Base-by-base conservation (phyloP, 2,888 invertebrate genomes). In the Acrobasis repandana region DNA sequence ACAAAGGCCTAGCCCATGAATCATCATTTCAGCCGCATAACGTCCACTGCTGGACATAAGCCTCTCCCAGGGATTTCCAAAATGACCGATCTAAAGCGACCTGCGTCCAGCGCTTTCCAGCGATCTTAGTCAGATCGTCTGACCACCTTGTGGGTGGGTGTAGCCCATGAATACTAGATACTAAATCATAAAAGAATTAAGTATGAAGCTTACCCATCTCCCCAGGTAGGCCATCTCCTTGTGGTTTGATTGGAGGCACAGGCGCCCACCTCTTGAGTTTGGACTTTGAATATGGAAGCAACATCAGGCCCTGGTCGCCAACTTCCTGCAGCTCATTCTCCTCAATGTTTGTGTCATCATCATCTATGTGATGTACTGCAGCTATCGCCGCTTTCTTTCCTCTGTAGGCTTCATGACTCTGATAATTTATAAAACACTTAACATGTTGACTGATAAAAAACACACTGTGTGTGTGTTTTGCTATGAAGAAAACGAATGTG, bases 121-220 rank as follows among this genome's bases (percentile, higher is more conserved):
- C n/a, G n/a, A n/a, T n/a, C n/a, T n/a, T n/a, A n/a, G n/a, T n/a
- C n/a, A n/a, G n/a, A n/a, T n/a, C n/a, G n/a, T n/a, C n/a, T n/a
- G n/a, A n/a, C n/a, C n/a, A n/a, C n/a, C n/a, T n/a, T n/a, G n/a
- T n/a, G n/a, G n/a, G n/a, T n/a, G n/a, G n/a, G n/a, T n/a, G n/a
- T n/a, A n/a, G n/a, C n/a, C n/a, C n/a, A n/a, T n/a, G n/a, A n/a
- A n/a, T n/a, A n/a, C n/a, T n/a, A n/a, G n/a, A n/a, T n/a, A n/a
- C n/a, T n/a, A n/a, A n/a, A n/a, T n/a, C n/a, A n/a, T n/a, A n/a
- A n/a, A n/a, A n/a, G n/a, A n/a, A n/a, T n/a, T n/a, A n/a, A n/a
- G n/a, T n/a, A n/a, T n/a, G n/a, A n/a, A n/a, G n/a, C 43, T 57
- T 14, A 73, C 99, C 99, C 93, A 96, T 93, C 92, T 99, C 99